Evolutionary conservation across 2,888 invertebrate genomes (phyloP).

Genomic region (Candidula unifasciata): DNA sequence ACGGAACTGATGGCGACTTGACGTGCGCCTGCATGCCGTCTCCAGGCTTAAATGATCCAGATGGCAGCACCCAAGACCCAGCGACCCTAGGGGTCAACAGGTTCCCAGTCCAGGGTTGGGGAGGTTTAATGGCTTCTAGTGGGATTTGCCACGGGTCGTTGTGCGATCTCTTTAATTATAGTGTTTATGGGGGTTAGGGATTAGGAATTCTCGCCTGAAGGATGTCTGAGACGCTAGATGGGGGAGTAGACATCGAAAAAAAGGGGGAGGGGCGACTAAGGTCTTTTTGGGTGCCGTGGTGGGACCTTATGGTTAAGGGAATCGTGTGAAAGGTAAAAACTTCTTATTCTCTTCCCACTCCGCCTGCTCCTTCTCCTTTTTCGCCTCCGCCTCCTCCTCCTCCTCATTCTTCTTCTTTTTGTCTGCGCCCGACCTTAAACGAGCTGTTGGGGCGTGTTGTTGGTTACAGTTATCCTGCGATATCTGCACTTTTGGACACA

Average conservation of each 20-base stretch:
- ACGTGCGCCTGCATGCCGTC: slow-evolving; percentile 12
- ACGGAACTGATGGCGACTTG: background rate
- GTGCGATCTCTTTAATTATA: background rate
- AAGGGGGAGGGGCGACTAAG: too few relatives aligned
- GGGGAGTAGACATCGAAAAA: background rate
- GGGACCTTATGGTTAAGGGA: background rate
- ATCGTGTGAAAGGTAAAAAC: background rate
- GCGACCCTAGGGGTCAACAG: background rate
- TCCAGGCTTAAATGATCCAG: slow-evolving; percentile 23
- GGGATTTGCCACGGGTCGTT: background rate
- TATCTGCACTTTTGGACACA: too few relatives aligned
- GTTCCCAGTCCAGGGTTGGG: background rate
- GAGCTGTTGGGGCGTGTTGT: too few relatives aligned
- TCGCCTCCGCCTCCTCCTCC: background rate
- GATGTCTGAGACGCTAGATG: background rate
- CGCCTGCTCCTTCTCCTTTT: background rate
- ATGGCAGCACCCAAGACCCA: background rate
- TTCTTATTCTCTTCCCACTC: background rate
- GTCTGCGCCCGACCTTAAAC: too few relatives aligned
- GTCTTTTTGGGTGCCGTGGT: background rate
- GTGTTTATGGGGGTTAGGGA: background rate
- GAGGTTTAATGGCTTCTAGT: background rate
- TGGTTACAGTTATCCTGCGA: too few relatives aligned
- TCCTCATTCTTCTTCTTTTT: background rate
- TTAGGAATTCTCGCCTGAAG: background rate